Percentiles rank a stretch among this genome's conserved stretches.
Conservation (phyloP, 2,113 vertebrate species). For the Himantopus leucocephalus region DNA sequence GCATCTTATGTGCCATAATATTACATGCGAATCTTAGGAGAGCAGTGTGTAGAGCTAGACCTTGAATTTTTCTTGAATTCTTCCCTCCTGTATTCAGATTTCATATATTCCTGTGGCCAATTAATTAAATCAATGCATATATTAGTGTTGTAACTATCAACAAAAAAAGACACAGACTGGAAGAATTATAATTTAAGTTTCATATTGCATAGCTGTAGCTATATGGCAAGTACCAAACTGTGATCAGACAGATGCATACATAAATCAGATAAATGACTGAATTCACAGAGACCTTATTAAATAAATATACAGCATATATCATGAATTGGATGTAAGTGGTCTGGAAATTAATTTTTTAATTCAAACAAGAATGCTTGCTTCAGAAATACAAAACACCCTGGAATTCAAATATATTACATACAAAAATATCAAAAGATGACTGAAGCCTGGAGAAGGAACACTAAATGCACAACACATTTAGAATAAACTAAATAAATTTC, state of each 20-base stretch:
- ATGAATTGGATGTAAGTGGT: not conserved
- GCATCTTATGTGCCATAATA: not conserved
- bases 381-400: not conserved
- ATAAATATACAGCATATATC: not conserved
- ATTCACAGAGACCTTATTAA: constrained; percentile 1
- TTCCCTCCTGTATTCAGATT: not conserved
- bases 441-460: not conserved
- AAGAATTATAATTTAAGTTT: constrained; percentile 11
- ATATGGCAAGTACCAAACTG: not conserved
- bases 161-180: not conserved
- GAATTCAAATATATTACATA: not conserved
- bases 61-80: not conserved
- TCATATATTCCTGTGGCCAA: not conserved
- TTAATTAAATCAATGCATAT: not conserved
- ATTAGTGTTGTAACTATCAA: not conserved
- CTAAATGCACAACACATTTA: not conserved
- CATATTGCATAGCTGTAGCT: not conserved
- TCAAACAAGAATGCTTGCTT: not conserved
- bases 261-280: constrained; percentile 33
- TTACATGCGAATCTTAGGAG: not conserved
- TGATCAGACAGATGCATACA: not conserved
- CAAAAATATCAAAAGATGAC: not conserved
- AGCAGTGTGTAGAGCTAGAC: not conserved
- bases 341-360: not conserved
- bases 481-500: not conserved